Conservation (phyloP, 2,888 invertebrate genomes). For the Gandaritis pyraliata region DNA sequence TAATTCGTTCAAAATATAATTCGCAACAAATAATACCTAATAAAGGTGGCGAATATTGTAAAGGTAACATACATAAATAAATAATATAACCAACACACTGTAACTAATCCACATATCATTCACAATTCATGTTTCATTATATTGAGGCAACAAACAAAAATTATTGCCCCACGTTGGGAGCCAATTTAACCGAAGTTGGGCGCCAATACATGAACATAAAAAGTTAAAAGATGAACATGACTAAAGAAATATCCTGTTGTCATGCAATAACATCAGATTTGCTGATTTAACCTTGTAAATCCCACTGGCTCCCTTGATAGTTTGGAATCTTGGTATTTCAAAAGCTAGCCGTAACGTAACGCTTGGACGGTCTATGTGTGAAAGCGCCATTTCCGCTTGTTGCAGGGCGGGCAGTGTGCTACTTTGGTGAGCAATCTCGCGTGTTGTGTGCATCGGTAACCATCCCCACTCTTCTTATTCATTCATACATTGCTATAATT, state of each 20-base stretch:
- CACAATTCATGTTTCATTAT: neutral
- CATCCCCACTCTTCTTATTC: slow-evolving; percentile 90
- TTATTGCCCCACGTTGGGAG: slow-evolving; percentile 9
- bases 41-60: too few relatives aligned
- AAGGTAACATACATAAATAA: too few relatives aligned
- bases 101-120: slow-evolving; percentile 10
- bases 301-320: neutral
- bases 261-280: slow-evolving; percentile 2
- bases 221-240: too few relatives aligned
- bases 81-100: neutral
- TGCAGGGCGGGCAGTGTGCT: slow-evolving; percentile 96
- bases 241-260: neutral
- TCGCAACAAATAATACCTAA: too few relatives aligned
- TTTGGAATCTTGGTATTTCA: neutral
- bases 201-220: too few relatives aligned
- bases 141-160: neutral
- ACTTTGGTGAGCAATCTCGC: slow-evolving; percentile 97
- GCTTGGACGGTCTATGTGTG: slow-evolving; percentile 60
- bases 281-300: neutral
- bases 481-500: slow-evolving; percentile 79
- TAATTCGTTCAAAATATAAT: too few relatives aligned
- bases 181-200: slow-evolving; percentile 20
- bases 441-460: slow-evolving; percentile 98
- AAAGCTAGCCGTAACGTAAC: slow-evolving; percentile 24
- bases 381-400: slow-evolving; percentile 80